Base-by-base conservation (phyloP, 2,888 invertebrate species). In the Margaritifera margaritifera region DNA sequence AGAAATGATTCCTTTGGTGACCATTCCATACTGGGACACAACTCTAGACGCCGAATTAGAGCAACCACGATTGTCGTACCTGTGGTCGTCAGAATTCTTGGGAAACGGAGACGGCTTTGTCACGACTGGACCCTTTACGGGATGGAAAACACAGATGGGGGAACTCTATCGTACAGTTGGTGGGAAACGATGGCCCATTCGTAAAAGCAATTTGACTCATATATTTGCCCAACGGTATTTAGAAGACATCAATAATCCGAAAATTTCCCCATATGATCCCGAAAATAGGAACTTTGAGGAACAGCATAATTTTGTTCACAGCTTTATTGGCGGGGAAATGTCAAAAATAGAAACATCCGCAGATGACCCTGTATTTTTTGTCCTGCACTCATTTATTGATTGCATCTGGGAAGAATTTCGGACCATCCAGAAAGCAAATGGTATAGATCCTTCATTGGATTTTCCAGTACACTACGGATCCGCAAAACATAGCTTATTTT, bases 21-120 rank as follows among this genome's bases (percentile, higher is more conserved):
- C 80, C 0, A 57, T 86, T 64, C 81, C 84, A 22, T 86, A 83
- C 76, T 86, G 86, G 86, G 86, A 86, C 72, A 73, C 77, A 20
- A 85, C 83, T 15, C 62, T 84, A 52, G 86, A 86, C 60, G 73
- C 79, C 0, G 69, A 65, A 5, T 68, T 82, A 52, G 70, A 71
- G 19, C 57, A 78, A 6, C 75, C 80, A 2, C 68, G 74, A 6
- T 59, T 79, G 25, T 84, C 84, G 0, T 68, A 79, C 19, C 51
- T 82, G 8, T 86, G 83, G 82, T 78, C 80, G 0, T 70, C 75
- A 20, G 77, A 77, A 25, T 80, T 84, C 27, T 79, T 84, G 68
- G 86, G 86, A 6, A 82, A 78, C 56, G 78, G 78, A 11, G 74
- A 81, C 57, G 84, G 84, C 1, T 60, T 63, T 24, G 80, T 85